Evolutionary conservation across 2,888 invertebrate genomes (phyloP), one percentile per base, ranked within the genome.

Genomic region (Ectemnius lituratus): DNA sequence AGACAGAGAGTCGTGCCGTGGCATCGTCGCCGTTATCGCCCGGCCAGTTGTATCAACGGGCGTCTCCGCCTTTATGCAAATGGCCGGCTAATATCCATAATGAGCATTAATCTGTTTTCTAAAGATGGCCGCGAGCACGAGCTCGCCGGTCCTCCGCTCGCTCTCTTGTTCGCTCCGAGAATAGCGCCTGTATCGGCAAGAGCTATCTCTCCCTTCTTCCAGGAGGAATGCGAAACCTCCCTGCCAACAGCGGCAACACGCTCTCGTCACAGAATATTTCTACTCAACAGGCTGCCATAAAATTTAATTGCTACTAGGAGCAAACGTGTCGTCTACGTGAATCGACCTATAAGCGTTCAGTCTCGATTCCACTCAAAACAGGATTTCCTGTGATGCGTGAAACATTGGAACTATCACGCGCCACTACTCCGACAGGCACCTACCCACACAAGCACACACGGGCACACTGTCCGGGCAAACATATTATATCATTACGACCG

Each of bases 31-130:
- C 85, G 84, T 87, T 87, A 87, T 87, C 87, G 82, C 77, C 56
- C 83, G 82, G 84, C 81, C 85, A 82, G 81, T 87, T 85, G 85
- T 85, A 88, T 87, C 83, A 84, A 81, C 37, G 37, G 5, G 37
- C 81, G 83, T 86, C 84, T 82, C 82, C 86, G 85, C 86, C 85
- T 88, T 86, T 87, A 88, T 88, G 86, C 81, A 85, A 89, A 88
- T 88, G 80, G 76, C 81, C 81, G 70, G 78, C 83, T 85, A 84
- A 88, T 87, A 86, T 88, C 84, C 86, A 87, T 87, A 89, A 89
- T 87, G 86, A 88, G 81, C 85, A 87, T 86, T 87, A 87, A 88
- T 88, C 86, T 83, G 79, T 82, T 77, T 83, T 79, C 70, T 71
- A 76, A 85, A 87, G 83, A 88, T 88, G 85, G 84, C 85, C 78